phyloP scores from a whole-genome alignment of 64 coral and sea anemone genomes.

The Cladopsammia gracilis region DNA sequence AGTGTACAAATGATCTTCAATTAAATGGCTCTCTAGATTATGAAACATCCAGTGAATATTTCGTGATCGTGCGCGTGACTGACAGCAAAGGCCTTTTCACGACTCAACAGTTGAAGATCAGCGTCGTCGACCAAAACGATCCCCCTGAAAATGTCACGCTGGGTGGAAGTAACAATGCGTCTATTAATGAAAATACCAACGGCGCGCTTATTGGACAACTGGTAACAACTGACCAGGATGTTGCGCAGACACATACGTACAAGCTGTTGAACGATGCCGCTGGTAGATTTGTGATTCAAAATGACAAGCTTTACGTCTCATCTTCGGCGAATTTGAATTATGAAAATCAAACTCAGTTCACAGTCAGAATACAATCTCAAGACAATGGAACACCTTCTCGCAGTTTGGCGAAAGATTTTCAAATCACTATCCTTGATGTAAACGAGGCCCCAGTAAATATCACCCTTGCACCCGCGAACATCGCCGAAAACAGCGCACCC shows the following conservation, averaged over 20 bases:
- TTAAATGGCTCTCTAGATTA: constrained; percentile 60
- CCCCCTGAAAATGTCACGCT: constrained; percentile 72
- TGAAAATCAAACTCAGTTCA: constrained; percentile 62
- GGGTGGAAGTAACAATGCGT: constrained; percentile 13
- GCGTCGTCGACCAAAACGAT: constrained; percentile 76
- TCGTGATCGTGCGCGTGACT: constrained; percentile 35
- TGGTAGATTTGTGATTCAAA: constrained; percentile 76
- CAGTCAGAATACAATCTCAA: constrained; percentile 28
- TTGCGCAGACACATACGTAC: constrained; percentile 58
- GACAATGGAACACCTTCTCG: constrained; percentile 67
- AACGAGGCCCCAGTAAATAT: constrained; percentile 83
- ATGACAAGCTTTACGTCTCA: constrained; percentile 79
- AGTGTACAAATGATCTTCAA: constrained; percentile 40
- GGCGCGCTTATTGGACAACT: constrained; percentile 62
- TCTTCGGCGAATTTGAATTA: constrained; percentile 73
- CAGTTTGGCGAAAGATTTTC: constrained; percentile 31
- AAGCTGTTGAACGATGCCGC: constrained; percentile 59
- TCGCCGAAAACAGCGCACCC: constrained; percentile 73
- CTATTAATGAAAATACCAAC: constrained; percentile 75
- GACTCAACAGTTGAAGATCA: constrained; percentile 60
- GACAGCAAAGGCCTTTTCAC: constrained; percentile 62
- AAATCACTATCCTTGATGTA: constrained; percentile 56
- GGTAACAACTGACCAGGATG: constrained; percentile 63
- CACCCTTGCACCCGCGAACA: constrained; percentile 45
- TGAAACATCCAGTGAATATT: constrained; percentile 54